Base-by-base conservation (phyloP, 64 coral and sea anemone genomes). In the Stylophora pistillata region DNA sequence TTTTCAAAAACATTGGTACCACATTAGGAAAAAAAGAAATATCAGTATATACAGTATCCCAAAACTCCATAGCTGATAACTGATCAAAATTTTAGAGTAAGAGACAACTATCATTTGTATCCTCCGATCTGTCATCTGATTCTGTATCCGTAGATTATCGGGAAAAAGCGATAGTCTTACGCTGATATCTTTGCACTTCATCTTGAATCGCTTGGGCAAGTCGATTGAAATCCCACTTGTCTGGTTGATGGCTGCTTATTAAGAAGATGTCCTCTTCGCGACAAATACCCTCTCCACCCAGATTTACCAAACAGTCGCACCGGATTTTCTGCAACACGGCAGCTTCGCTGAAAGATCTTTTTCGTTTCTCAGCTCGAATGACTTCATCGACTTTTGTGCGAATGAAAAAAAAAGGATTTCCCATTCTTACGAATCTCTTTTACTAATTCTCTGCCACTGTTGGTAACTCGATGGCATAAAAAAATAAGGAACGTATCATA, bases 331-430 rank as follows among this genome's bases (percentile, higher is more conserved):
- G 14, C 18, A 90, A 29, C 77, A 90, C 32, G 0, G 54, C 60
- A 13, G 71, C 26, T 82, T 90, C 88, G 20, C 83, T 30, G 26
- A 81, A 90, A 33, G 88, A 81, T 21, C 53, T 27, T 70, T 90
- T 90, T 56, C 65, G 63, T 52, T 18, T 73, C 53, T 90, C 88
- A 0, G 76, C 77, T 58, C 62, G 14, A 23, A 74, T 69, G 58
- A 15, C 59, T 29, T 82, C 64, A 90, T 90, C 88, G 32, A 90
- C 83, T 82, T 90, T 82, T 15, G 88, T 82, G 55, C 88, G 88
- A 33, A 90, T 78, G 64, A 89, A 89, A 25, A 89, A 71, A 53
- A 89, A 89, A 16, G 31, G 25, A 32, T 89, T 89, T 4, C 31
- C 17, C 1, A 7, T 74, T 53, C 56, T 60, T n/a, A n/a, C n/a